Base-by-base conservation (phyloP, 2,113 vertebrate genomes). In the Stomatorhinus ivindoensis region DNA sequence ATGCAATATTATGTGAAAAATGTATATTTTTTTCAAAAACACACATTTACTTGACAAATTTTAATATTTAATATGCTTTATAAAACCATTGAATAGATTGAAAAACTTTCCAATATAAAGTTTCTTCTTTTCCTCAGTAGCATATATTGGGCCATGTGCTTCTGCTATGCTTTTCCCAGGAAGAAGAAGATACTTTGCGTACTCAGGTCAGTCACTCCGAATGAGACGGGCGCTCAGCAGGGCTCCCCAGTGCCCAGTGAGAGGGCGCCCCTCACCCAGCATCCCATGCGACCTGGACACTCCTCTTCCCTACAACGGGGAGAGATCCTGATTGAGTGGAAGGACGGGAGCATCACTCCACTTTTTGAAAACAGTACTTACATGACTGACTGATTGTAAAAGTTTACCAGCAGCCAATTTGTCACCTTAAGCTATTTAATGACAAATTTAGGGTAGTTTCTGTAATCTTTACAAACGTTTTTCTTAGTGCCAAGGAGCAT, bases 271-370 rank as follows among this genome's bases (percentile, higher is more conserved):
- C 94, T 96, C 35, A 96, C 95, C 6, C 92, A 92, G 90, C 85
- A 94, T 88, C 94, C 92, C 87, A 92, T 94, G 93, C 65, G 93
- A 89, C 93, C 95, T 0, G 94, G 95, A 73, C 91, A 88, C n/a
- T 94, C 96, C 13, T 94, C 97, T 42, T 92, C 94, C 21, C 89
- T 96, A 44, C 95, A 93, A 48, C 95, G 39, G 0, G 97, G 97
- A 47, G 96, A 97, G 92, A 97, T 97, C 92, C 93, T 97, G 69
- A 96, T 98, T 0, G 95, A 97, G 90, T 98, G 96, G 97, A 97
- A 97, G 90, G 96, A 97, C 0, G 96, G 96, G 27, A 97, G 95
- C 0, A 91, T 97, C 82, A 97, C 97, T 0, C 96, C 96, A 3
- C 94, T 98, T 58, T 98, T 97, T 46, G 96, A 97, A 84, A 91